phyloP scores from a whole-genome alignment of 2,113 vertebrate genomes.

The Crotalus viridis region DNA sequence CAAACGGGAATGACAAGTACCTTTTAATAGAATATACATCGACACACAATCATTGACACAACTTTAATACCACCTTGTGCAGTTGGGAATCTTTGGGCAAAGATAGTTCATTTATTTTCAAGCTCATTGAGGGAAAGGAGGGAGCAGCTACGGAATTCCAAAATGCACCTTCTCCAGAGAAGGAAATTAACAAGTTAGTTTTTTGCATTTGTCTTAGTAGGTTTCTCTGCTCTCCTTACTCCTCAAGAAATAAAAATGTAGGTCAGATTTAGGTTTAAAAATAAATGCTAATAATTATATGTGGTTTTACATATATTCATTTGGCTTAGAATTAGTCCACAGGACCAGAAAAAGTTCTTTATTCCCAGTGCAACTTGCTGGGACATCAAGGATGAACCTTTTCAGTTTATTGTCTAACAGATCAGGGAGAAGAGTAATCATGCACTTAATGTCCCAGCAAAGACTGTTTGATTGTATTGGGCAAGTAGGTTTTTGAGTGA shows the following conservation, averaged over 20 bases:
- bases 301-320: conserved; percentile 78
- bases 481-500: not conserved
- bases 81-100: conserved; percentile 77
- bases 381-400: not conserved
- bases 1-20: conserved; percentile 93
- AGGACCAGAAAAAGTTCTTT: conserved; percentile 25
- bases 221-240: conserved; percentile 15
- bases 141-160: not conserved
- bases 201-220: conserved; percentile 26
- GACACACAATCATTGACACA: conserved; percentile 88
- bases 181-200: not conserved
- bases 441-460: not conserved
- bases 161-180: conserved; percentile 5
- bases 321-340: conserved; percentile 72
- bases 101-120: conserved; percentile 57
- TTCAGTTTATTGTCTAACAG: not conserved
- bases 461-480: conserved; percentile 8
- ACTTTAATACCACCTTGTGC: conserved; percentile 75
- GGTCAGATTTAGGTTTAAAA: conserved; percentile 72
- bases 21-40: conserved; percentile 92
- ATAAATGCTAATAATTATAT: conserved; percentile 83
- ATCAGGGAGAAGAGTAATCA: not conserved
- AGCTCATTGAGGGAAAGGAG: conserved; percentile 51
- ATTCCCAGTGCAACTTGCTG: conserved; percentile 34
- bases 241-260: conserved; percentile 29